Conservation (phyloP, 2,888 invertebrate genomes). For the Oligia fasciuncula region DNA sequence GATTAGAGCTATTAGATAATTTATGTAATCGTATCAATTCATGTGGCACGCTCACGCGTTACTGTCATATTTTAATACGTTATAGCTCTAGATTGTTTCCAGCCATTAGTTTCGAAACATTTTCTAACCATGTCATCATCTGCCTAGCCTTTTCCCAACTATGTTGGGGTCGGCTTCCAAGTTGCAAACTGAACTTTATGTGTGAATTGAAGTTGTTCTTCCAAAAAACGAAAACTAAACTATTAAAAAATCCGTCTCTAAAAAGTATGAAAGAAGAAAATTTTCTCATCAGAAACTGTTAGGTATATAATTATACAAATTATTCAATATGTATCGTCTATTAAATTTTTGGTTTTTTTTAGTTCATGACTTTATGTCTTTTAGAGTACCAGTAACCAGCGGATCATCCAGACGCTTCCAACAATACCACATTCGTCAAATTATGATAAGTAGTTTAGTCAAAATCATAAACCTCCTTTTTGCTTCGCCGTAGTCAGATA, state of each 20-base stretch:
- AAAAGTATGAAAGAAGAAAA: no score
- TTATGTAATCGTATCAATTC: conserved; percentile 52
- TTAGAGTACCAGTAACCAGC: no score
- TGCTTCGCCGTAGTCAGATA: background rate
- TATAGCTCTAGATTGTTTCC: background rate
- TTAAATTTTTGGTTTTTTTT: no score
- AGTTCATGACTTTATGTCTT: no score
- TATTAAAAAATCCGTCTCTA: no score
- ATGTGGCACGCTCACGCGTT: conserved; percentile 25
- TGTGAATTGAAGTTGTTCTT: background rate
- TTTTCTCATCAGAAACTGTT: no score
- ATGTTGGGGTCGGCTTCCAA: background rate
- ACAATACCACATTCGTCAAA: no score
- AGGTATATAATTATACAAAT: no score
- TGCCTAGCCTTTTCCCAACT: background rate
- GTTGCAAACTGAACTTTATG: background rate
- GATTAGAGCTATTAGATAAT: conserved; percentile 48
- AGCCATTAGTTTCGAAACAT: background rate
- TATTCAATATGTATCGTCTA: no score
- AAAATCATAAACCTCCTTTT: background rate
- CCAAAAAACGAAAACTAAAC: background rate
- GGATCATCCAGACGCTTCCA: no score
- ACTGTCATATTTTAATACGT: background rate
- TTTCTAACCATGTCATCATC: background rate
- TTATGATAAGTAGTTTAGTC: background rate